These are phyloP conservation scores for Lontra canadensis DNA, from an alignment of 2,113 vertebrate species.

Conservation along the genomic window DNA sequence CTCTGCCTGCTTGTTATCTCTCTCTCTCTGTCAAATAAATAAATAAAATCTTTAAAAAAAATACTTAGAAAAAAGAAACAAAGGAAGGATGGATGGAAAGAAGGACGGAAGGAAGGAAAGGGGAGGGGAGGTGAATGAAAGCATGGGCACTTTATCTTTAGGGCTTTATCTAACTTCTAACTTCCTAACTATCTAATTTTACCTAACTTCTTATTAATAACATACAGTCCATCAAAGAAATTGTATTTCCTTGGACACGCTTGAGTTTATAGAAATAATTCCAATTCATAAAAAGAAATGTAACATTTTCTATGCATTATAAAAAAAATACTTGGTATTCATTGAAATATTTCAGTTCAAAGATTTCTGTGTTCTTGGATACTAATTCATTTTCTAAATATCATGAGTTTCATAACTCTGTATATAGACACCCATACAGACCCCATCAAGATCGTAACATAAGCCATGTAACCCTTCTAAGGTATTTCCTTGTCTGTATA, in stretches of 20 bases:
- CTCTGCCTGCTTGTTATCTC: no score
- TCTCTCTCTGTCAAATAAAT: no score
- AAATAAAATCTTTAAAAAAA: not conserved
- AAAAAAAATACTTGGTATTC: not conserved
- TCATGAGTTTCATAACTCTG: not conserved
- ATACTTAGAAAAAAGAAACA: not conserved
- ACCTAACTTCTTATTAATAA: not conserved
- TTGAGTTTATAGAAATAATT: not conserved
- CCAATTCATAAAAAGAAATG: slow-evolving; percentile 1
- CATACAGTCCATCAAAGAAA: not conserved
- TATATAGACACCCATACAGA: not conserved
- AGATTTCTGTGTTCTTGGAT: not conserved
- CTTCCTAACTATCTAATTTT: not conserved
- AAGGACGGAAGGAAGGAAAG: not conserved
- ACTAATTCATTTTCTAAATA: slow-evolving; percentile 35
- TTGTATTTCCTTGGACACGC: not conserved
- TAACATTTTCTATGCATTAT: not conserved
- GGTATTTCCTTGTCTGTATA: not conserved
- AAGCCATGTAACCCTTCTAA: not conserved
- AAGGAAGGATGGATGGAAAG: rapidly evolving
- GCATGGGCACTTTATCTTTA: not conserved
- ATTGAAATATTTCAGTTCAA: slow-evolving; percentile 33
- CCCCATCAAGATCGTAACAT: not conserved
- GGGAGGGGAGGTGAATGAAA: not conserved
- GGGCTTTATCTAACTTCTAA: not conserved